Base-by-base conservation (phyloP, 2,797 vertebrate genomes). In the Odontamblyopus rebecca region DNA sequence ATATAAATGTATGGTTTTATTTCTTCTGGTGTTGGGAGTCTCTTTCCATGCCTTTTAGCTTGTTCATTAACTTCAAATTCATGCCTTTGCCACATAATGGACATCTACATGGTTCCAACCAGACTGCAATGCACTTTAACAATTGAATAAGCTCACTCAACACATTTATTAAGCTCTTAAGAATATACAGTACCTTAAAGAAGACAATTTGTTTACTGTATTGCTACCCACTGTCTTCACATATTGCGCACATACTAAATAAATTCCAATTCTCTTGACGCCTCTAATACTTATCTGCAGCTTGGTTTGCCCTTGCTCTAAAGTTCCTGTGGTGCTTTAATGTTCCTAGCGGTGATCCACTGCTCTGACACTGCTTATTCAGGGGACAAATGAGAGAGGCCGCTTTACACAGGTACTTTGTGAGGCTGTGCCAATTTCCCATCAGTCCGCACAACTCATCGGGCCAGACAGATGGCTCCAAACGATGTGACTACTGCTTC, bases 401-500 rank as follows among this genome's bases (percentile, higher is more conserved):
- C 2, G 19, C 81, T 74, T 81, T 77, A 84, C 78, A 75, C 78
- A 87, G 85, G 85, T 90, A 86, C 53, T 61, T 68, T 78, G 72
- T 85, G 72, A 85, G 74, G 61, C 67, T 0, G 65, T 75, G 84
- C 86, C 84, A 89, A 68, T 72, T 70, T 82, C 76, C 83, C 54
- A 81, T 83, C 82, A 82, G 74, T 75, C 66, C 67, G 67, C 68
- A 2, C 6, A 29, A 48, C 74, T 76, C 73, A 63, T 83, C 79
- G 80, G 74, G 67, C 64, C 54, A 82, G 78, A 86, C 89, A 90
- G 85, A 91, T 91, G 90, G 89, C 86, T 87, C 79, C 85, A 82
- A 91, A 89, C 76, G 77, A 88, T 84, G 77, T 73, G 78, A 89
- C 85, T 72, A 74, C 86, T 87, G 76, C 90, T 89, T 90, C 86